These are phyloP conservation scores for Sinocyclocheilus anophthalmus DNA, from an alignment of 2,113 vertebrate genomes.

Conservation along the genomic window DNA sequence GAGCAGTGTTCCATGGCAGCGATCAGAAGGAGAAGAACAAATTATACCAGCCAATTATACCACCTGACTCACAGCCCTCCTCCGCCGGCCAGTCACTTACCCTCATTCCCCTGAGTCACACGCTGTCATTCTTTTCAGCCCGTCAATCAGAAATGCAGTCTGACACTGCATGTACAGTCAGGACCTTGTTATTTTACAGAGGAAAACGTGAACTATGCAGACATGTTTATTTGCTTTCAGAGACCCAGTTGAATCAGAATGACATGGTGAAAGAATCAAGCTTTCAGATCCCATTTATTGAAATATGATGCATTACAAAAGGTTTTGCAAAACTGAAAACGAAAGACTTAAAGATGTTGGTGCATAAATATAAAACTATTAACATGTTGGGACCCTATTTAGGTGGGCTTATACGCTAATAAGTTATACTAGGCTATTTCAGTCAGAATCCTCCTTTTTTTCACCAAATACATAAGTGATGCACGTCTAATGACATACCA, in stretches of 20 bases:
- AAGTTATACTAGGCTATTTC: not conserved
- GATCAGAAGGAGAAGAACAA: conserved; percentile 8
- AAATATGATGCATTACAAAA: not conserved
- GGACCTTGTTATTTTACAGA: conserved; percentile 7
- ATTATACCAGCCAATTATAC: conserved; percentile 15
- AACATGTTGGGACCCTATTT: not conserved
- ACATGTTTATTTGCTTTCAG: not conserved
- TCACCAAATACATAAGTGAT: not conserved
- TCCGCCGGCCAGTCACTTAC: conserved; percentile 27
- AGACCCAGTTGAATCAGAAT: not conserved
- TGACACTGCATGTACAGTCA: not conserved
- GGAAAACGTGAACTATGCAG: not conserved
- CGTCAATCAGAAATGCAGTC: conserved; percentile 22
- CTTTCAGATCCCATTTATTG: not conserved
- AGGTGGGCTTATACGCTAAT: not conserved
- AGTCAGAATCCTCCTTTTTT: not conserved
- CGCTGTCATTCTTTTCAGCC: not conserved
- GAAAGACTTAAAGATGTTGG: not conserved
- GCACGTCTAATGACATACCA: not conserved
- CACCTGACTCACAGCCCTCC: conserved; percentile 18
- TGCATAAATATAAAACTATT: not conserved
- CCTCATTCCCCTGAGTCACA: conserved; percentile 10
- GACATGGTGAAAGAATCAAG: not conserved
- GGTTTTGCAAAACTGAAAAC: not conserved
- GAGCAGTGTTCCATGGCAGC: not conserved